phyloP scores from a whole-genome alignment of 2,113 vertebrate genomes.

The Willisornis vidua region DNA sequence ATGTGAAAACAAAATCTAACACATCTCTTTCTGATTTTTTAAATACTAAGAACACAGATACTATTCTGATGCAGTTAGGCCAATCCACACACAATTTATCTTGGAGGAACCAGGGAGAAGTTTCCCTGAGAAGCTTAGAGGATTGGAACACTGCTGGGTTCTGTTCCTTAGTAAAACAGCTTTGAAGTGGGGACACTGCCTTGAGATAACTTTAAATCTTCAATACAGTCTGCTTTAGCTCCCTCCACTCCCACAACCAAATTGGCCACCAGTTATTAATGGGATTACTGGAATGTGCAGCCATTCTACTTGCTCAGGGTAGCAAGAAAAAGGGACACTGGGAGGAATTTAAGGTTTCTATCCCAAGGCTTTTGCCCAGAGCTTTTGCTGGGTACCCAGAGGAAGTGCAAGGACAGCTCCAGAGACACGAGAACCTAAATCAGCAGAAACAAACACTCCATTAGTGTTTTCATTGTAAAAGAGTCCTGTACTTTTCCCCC shows the following conservation, averaged over 20 bases:
- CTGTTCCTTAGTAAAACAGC: not conserved
- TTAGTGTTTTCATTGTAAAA: not conserved
- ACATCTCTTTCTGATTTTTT: not conserved
- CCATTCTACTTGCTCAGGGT: not conserved
- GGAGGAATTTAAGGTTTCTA: not conserved
- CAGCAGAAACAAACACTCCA: conserved; percentile 39
- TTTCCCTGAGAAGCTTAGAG: not conserved
- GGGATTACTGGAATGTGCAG: not conserved
- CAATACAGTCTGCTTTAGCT: not conserved
- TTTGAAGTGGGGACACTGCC: not conserved
- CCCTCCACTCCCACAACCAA: not conserved
- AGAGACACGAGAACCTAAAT: conserved; percentile 45
- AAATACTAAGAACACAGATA: not conserved
- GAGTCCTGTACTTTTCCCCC: not conserved
- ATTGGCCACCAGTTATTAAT: not conserved
- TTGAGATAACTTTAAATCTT: not conserved
- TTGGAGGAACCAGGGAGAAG: not conserved
- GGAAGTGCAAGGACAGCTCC: conserved; percentile 22
- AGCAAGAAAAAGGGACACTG: not conserved
- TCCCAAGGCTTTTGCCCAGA: not conserved
- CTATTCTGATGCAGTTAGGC: not conserved
- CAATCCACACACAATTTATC: not conserved
- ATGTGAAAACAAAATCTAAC: not conserved
- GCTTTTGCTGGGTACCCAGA: not conserved
- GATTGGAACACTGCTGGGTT: not conserved